phyloP scores from a whole-genome alignment of 2,888 invertebrate genomes.

The Caenorhabditis doughertyi region DNA sequence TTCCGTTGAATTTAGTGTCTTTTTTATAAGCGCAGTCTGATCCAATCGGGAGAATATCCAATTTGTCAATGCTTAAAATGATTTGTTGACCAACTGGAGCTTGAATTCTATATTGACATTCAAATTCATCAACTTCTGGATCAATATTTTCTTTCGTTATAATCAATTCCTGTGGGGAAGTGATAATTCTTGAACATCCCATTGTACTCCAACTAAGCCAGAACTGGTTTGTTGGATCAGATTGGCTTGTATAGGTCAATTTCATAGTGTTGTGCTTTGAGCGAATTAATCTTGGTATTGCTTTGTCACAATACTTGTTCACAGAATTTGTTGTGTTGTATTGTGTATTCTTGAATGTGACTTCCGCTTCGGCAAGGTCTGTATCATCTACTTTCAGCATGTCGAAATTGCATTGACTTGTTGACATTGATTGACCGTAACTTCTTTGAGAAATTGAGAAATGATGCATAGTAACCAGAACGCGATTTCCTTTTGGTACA shows the following conservation, averaged over 20 bases:
- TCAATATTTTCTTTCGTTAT: conserved; percentile 67
- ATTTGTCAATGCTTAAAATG: conserved; percentile 57
- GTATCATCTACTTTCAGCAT: conserved; percentile 65
- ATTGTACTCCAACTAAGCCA: conserved; percentile 80
- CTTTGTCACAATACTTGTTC: conserved; percentile 55
- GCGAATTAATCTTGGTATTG: conserved; percentile 50
- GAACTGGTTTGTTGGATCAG: conserved; percentile 76
- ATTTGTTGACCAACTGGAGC: conserved; percentile 68
- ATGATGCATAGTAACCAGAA: conserved; percentile 73
- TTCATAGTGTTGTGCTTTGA: conserved; percentile 68
- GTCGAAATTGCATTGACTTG: conserved; percentile 7
- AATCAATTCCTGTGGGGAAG: conserved; percentile 57
- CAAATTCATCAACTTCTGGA: conserved; percentile 60
- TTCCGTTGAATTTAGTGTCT: conserved; percentile 58
- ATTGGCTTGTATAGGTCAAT: conserved; percentile 66
- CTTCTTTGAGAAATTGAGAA: conserved; percentile 66
- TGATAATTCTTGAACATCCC: conserved; percentile 78
- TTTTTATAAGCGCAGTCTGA: conserved; percentile 45
- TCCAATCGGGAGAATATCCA: conserved; percentile 53
- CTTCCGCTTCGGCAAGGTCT: conserved; percentile 61
- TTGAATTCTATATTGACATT: conserved; percentile 75
- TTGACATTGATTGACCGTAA: not conserved
- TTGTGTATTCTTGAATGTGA: conserved; percentile 34
- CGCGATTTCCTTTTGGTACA: conserved; percentile 73
- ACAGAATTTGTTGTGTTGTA: conserved; percentile 57